A percentile compares a stretch with the other conserved stretches of the same genome.
Evolutionary conservation across 2,113 vertebrate genomes (phyloP).

Genomic region (Zosterops japonicus): DNA sequence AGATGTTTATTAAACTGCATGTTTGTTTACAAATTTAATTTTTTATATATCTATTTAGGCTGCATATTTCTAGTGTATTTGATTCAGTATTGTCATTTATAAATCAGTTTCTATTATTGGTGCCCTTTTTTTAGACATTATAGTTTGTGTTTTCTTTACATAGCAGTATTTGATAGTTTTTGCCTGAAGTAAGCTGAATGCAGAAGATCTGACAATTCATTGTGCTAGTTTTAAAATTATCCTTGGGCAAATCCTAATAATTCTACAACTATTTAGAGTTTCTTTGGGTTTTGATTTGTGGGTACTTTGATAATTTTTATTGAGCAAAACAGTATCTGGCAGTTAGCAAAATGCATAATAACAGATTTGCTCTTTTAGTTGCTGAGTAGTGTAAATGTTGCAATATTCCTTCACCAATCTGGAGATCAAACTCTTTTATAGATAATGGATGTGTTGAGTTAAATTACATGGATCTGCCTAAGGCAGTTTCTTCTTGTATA

Average conservation of each 20-base stretch:
- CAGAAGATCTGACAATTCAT: background rate
- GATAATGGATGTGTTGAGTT: constrained; percentile 15
- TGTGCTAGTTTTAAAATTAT: background rate
- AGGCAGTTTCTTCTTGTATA: background rate
- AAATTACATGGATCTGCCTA: constrained; percentile 33
- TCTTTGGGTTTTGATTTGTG: background rate
- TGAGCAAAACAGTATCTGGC: background rate
- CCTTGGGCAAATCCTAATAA: background rate
- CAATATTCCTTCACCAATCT: background rate
- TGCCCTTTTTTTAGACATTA: background rate
- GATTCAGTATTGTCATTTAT: background rate
- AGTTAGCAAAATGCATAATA: constrained; percentile 9
- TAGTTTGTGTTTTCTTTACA: background rate
- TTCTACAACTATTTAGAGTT: background rate
- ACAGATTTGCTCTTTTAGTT: background rate
- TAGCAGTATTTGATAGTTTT: background rate
- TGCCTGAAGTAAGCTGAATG: background rate
- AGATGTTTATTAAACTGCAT: background rate
- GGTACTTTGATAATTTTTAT: constrained; percentile 3
- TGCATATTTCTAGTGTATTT: background rate
- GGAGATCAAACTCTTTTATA: constrained; percentile 8
- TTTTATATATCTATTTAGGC: background rate
- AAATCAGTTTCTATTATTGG: background rate
- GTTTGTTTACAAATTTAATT: background rate
- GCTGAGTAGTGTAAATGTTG: background rate